These are phyloP conservation scores for Solea senegalensis DNA, from an alignment of 2,113 vertebrate genomes.

Conservation along the genomic window DNA sequence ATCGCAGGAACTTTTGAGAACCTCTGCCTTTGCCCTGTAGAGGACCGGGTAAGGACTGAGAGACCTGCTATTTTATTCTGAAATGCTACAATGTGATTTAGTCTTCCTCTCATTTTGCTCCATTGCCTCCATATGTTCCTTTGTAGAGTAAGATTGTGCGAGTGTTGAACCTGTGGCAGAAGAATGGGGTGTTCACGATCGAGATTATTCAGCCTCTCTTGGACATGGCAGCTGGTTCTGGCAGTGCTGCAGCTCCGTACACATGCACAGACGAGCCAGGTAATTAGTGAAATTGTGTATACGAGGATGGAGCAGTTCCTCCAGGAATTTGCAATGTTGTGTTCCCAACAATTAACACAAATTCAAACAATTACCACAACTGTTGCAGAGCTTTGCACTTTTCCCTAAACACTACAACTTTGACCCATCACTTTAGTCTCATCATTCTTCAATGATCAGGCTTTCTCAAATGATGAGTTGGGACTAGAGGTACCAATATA, in stretches of 20 bases:
- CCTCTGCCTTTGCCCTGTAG: constrained; percentile 95
- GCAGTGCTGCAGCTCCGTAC: constrained; percentile 67
- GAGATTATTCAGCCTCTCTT: constrained; percentile 97
- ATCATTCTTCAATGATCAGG: too few relatives aligned
- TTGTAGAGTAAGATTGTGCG: constrained; percentile 96
- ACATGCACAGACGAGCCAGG: constrained; percentile 81
- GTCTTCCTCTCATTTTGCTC: not conserved
- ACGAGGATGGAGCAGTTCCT: not conserved
- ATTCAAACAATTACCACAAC: too few relatives aligned
- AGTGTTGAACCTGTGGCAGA: constrained; percentile 98
- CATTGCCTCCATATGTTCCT: not conserved
- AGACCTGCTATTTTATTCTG: not conserved
- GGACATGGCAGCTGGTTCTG: constrained; percentile 93
- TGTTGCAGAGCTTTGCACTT: too few relatives aligned
- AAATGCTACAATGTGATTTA: not conserved
- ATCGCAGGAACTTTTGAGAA: constrained; percentile 98
- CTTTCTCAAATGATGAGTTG: too few relatives aligned
- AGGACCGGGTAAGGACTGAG: constrained; percentile 89
- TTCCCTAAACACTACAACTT: too few relatives aligned
- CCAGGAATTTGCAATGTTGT: too few relatives aligned
- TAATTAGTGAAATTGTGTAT: constrained; percentile 20
- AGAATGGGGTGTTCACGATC: constrained; percentile 98
- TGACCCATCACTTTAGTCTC: too few relatives aligned
- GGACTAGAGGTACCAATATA: too few relatives aligned
- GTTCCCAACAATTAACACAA: too few relatives aligned